Conservation (phyloP, 2,888 invertebrate genomes). For the Orthosia gracilis region DNA sequence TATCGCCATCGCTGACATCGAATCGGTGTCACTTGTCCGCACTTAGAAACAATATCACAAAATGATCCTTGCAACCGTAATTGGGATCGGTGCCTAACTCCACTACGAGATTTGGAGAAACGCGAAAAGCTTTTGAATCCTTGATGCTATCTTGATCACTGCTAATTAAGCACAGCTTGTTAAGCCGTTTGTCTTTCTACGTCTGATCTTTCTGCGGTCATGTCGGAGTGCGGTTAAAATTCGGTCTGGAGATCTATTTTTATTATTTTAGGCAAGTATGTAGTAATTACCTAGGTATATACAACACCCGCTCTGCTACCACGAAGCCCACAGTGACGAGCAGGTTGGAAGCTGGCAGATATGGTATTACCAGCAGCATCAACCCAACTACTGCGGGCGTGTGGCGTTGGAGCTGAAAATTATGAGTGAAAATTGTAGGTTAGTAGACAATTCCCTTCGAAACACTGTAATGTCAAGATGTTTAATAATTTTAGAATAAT, state of each 20-base stretch:
- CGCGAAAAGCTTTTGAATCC: background rate
- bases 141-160: background rate
- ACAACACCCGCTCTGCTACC: conserved; percentile 96
- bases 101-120: background rate
- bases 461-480: background rate
- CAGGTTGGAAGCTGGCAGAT: conserved; percentile 96
- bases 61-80: too few relatives aligned
- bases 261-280: too few relatives aligned
- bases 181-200: too few relatives aligned
- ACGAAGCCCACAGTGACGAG: conserved; percentile 96
- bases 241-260: too few relatives aligned
- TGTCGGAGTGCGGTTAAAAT: too few relatives aligned
- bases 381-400: conserved; percentile 93
- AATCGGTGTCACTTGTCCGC: too few relatives aligned
- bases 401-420: conserved; percentile 92
- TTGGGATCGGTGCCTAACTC: background rate
- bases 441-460: background rate
- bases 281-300: conserved; percentile 94
- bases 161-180: background rate
- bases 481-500: too few relatives aligned
- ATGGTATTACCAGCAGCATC: conserved; percentile 95
- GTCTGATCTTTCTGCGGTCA: too few relatives aligned
- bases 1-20: too few relatives aligned
- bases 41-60: too few relatives aligned
- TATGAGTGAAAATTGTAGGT: background rate